Base-by-base conservation (phyloP, 2,888 invertebrate genomes). In the Ochlodes sylvanus region DNA sequence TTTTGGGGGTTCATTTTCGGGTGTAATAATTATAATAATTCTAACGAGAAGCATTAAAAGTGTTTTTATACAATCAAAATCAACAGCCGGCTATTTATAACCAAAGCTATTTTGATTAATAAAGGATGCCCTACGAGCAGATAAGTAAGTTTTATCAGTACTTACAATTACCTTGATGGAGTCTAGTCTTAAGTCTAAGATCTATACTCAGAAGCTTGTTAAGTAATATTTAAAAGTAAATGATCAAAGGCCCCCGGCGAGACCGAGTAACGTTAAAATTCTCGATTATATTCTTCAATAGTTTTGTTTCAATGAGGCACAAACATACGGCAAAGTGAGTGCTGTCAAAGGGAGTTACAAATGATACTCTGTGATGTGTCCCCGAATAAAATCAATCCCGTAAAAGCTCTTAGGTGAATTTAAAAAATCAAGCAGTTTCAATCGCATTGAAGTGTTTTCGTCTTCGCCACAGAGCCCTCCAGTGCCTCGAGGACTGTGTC, bases 341-440 rank as follows among this genome's bases (percentile, higher is more conserved):
- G 50, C 38, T 52, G 66, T 66, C 66, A 66, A 66, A 66, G 66
- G 47, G 38, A 64, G 58, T 60, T 44, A 44, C 41, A 52, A 60
- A 41, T 58, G 66, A 64, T 56, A 32, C 54, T 60, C 60, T 54
- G 60, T 58, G 58, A 66, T 60, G 60, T 66, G 66, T 66, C 54
- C 54, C 54, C 42, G 60, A 52, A 58, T 54, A 66, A 66, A 66
- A 52, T 60, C 66, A 61, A 61, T 67, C 44, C 19, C n/a, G 66
- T 44, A 44, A 67, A 38, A 67, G 60, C 60, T 54, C 60, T 67
- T 61, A 19, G 60, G 60, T 42, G 19, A 54, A 61, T 55, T 66
- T 60, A 44, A 66, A 64, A 65, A 67, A 54, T 60, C 41, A 52
- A 66, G 41, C 58, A 54, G 58, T 50, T 65, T 65, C 57, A 41